Percentiles rank a stretch among this genome's conserved stretches.
These are phyloP conservation scores for Tenualosa thibaudeaui DNA, from an alignment of 2,797 vertebrate species.

Conservation along the genomic window DNA sequence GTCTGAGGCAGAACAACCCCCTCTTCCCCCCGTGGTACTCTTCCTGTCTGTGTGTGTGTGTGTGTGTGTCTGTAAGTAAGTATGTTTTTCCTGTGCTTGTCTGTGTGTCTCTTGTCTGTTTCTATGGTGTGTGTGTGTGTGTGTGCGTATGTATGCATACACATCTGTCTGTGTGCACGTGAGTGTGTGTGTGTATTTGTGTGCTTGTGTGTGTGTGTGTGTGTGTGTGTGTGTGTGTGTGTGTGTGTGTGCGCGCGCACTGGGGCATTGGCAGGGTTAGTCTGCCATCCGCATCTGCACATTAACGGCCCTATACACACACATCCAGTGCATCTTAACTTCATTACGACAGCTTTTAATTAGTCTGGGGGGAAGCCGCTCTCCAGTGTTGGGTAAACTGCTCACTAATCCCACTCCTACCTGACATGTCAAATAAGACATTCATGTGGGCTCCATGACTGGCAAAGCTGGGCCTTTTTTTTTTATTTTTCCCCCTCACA, in stretches of 20 bases:
- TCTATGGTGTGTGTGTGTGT: background rate
- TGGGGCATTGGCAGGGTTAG: background rate
- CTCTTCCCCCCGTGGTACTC: background rate
- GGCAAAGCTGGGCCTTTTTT: background rate
- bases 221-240: slow-evolving; percentile 4
- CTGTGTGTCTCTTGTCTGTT: background rate
- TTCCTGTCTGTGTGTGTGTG: background rate
- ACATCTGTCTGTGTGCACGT: background rate
- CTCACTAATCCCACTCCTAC: background rate
- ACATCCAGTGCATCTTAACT: slow-evolving; percentile 12
- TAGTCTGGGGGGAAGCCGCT: slow-evolving; percentile 5
- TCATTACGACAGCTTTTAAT: slow-evolving; percentile 24
- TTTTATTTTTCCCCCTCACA: background rate
- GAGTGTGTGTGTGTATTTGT: background rate
- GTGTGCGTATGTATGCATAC: background rate
- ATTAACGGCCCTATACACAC: slow-evolving; percentile 1
- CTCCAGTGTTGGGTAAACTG: background rate
- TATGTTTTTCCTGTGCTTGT: background rate
- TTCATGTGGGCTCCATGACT: background rate
- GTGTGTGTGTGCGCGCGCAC: background rate
- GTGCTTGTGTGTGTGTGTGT: background rate
- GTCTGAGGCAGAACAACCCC: slow-evolving; percentile 23
- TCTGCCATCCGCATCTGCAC: slow-evolving; percentile 14
- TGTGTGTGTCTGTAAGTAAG: no score
- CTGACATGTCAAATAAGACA: slow-evolving; percentile 24